Base-by-base conservation (phyloP, 2,113 vertebrate genomes). In the Saccopteryx bilineata region DNA sequence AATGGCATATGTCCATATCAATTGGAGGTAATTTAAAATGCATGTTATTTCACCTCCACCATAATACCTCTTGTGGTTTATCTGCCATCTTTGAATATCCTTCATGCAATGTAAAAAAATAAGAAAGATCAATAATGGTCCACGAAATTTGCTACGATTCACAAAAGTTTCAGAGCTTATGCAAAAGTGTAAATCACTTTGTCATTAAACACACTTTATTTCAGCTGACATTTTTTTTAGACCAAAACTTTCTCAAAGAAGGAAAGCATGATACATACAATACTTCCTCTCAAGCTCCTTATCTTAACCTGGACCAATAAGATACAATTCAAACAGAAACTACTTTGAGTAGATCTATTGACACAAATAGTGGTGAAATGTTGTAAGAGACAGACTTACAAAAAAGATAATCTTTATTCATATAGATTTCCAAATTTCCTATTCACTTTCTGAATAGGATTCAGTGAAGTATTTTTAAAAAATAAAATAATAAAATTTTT, bases 371-470 rank as follows among this genome's bases (percentile, higher is more conserved):
- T 72, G 66, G 9, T 72, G 18, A 79, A 65, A 84, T 68, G 2
- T 58, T 24, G 3, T 39, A 48, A 88, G 85, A 82, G 10, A 56
- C 0, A 81, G 19, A 66, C 18, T 26, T 58, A 56, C 21, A 60
- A 66, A 83, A 19, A 19, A 82, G 21, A 33, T 87, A 11, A 82
- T 86, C 31, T 19, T 74, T 84, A 56, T 76, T 83, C 48, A 31
- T 61, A n/a, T 18, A 72, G 7, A 66, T 46, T 91, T 75, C 21
- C 23, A 56, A 72, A 12, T 13, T 68, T 33, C n/a, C n/a, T n/a
- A n/a, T 26, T 21, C 5, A 87, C 4, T 93, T 91, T 75, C 50
- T 48, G 31, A 92, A 60, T 95, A 86, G 90, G 17, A 69, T 14
- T 0, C 31, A 60, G 19, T 61, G 14, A 81, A 88, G 12, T 33